Evolutionary conservation across 2,113 vertebrate genomes (phyloP), one percentile per base, ranked within the genome.

Genomic region (Rana temporaria): DNA sequence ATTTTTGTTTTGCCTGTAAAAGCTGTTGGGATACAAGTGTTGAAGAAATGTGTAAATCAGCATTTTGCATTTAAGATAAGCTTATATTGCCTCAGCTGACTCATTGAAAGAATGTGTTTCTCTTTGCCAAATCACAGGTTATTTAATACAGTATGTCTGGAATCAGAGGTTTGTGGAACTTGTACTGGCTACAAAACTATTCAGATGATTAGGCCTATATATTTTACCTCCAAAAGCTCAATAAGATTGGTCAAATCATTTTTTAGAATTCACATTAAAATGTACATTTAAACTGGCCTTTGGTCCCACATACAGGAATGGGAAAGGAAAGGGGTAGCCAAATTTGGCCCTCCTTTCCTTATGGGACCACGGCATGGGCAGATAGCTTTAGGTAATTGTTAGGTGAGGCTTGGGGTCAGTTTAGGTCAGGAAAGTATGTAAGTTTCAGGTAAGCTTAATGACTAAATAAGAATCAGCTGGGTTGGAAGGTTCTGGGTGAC

Each of bases 61-160:
- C 87, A 82, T 85, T 72, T 86, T 87, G 57, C 69, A 85, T 78
- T 85, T 84, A 85, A 86, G 84, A 75, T 85, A 84, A 90, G 85
- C 81, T 87, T 87, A 30, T 83, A 87, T 91, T 90, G 90, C 89
- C 90, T 91, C 87, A 88, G 32, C 86, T 91, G 90, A 90, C 88
- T 88, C 60, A 84, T 62, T 65, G 22, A 85, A 88, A 86, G 89
- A 91, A 90, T 89, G 89, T 85, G 87, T 88, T 88, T 85, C 85
- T 86, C 83, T 85, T 66, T 87, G 90, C 90, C 90, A 91, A 60
- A 88, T 89, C 85, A 84, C 86, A 88, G 87, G 90, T 89, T 90
- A 90, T 89, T 91, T 89, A 90, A 90, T 89, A 89, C 2, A 2
- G 64, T 85, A 87, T 87, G 90, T 91, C 89, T 91, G 88, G 90